Base-by-base conservation (phyloP, 2,797 vertebrate species). In the Sebastes itinus region DNA sequence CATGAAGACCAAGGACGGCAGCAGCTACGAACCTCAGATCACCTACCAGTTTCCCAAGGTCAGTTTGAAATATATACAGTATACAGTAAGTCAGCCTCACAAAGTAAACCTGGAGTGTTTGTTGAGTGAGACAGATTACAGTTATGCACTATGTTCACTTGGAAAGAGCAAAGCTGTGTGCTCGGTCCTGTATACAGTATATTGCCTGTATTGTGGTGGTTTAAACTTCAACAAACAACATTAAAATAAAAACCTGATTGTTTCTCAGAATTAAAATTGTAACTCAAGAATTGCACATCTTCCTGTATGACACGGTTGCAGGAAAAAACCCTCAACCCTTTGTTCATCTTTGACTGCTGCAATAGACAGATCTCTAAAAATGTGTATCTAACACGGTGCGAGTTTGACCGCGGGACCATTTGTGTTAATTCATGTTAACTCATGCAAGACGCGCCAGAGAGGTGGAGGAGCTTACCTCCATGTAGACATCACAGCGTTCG, bases 41-140 rank as follows among this genome's bases (percentile, higher is more conserved):
- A 95, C 94, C 74, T 99, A 99, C 93, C 98, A 99, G 93, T 99
- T 99, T 88, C 98, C 98, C 18, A 99, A 99, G 97, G 98, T 99
- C 90, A 94, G 93, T 80, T 13, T 54, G 12, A 68, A 30, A 12
- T 7, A 6, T 14, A 6, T 20, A 42, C 38, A 42, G 38, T 42
- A 20, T 20, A 49, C 49, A 16, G 18, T 20, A 42, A 1, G 33
- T 58, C 54, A 35, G 12, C 14, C 5, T 30, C 2, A 64, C 42
- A 25, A 33, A 11, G 27, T 32, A 16, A 49, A 65, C 52, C 55
- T 27, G 49, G 62, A 42, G 62, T 23, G 22, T 32, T 60, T 30
- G 18, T 10, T 55, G 7, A 14, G 23, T 20, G 23, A 22, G 52
- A 58, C 5, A 10, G 32, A 35, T n/a, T 14, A 16, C n/a, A 46